Base-by-base conservation (phyloP, 1,140 invertebrate species). In the Pachypsylla venusta region DNA sequence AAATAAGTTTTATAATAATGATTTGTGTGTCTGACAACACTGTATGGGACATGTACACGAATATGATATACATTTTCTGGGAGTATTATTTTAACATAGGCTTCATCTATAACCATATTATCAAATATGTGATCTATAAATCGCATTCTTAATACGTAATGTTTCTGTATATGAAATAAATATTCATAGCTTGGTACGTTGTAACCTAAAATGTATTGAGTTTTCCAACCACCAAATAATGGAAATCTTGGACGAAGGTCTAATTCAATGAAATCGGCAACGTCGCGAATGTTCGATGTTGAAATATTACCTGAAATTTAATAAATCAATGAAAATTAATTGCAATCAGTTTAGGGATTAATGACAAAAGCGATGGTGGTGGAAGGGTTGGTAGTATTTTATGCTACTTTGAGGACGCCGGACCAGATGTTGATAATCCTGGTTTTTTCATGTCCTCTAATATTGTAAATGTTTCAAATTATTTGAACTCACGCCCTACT, bases 161-260 rank as follows among this genome's bases (percentile, higher is more conserved):
- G 30, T 48, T 83, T 80, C 65, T 85, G 89, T 66, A 79, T 80
- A 62, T 87, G 84, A 67, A 80, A 96, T 1, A 98, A 75, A 72
- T 97, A 97, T 70, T 97, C 93, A 69, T 94, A 95, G 61, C 91
- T 93, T 1, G 97, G 96, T 1, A 99, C 83, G 75, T 96, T 98
- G 74, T 99, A 99, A 0, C 97, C 96, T 54, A 98, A 75, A 30
- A 84, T 87, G 71, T 99, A 99, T 67, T 93, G 87, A 2, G 94
- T 98, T 71, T 92, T 93, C 96, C 96, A 99, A 2, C 97, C 96
- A 56, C 97, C 97, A 75, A 98, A 99, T 0, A 99, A 74, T 20
- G 97, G 97, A 71, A 98, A 99, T 64, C 96, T 76, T 1, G 97
- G 96, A 42, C 91, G 77, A 1, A 99, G 73, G 67, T 98, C 95